Percentiles rank a stretch among this genome's conserved stretches.
Conservation (phyloP, 2,113 vertebrate species). For the Ciconia boyciana region DNA sequence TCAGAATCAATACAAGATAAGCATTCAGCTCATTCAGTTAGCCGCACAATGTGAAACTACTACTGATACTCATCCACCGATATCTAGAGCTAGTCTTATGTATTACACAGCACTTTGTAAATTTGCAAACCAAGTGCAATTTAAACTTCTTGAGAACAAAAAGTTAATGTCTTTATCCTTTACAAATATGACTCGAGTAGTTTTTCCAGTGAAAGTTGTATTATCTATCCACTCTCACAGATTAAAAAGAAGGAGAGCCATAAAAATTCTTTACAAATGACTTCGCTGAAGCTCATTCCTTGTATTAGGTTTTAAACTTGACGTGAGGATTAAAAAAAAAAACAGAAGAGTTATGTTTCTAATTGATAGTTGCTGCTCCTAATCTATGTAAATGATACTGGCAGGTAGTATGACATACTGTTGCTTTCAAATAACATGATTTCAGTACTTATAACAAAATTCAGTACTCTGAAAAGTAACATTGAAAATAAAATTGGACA, state of each 20-base stretch:
- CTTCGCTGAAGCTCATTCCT: conserved; percentile 3
- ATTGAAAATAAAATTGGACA: not conserved
- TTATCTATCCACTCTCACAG: not conserved
- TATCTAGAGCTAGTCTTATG: not conserved
- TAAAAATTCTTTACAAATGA: not conserved
- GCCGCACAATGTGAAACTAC: not conserved
- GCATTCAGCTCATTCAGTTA: not conserved
- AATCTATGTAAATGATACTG: not conserved
- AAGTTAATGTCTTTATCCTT: conserved; percentile 20
- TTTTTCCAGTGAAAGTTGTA: conserved; percentile 1
- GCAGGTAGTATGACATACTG: not conserved
- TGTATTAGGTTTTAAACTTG: not conserved
- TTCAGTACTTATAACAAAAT: not conserved
- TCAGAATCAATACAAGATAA: not conserved
- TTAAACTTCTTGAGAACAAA: not conserved
- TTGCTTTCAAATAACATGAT: not conserved
- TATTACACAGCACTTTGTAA: not conserved
- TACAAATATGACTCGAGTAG: not conserved
- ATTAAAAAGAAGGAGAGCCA: conserved; percentile 11
- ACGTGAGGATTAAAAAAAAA: not conserved
- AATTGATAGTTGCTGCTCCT: not conserved
- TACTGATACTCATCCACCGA: not conserved
- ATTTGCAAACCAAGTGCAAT: not conserved
- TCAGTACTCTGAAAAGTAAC: not conserved
- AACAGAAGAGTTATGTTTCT: not conserved